Base-by-base conservation (phyloP, 2,888 invertebrate genomes). In the Luperina testacea region DNA sequence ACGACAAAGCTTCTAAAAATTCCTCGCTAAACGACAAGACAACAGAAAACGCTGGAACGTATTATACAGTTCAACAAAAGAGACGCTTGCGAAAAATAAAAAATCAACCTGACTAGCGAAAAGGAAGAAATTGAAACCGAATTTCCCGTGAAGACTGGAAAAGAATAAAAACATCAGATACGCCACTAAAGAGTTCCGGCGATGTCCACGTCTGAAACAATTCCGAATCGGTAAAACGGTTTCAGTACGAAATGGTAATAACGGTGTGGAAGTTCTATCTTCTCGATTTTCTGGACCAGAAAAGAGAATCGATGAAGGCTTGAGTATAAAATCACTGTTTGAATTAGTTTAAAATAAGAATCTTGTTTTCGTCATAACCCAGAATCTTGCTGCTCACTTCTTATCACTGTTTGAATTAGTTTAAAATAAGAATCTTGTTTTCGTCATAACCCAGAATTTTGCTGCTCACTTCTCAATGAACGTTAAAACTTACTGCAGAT, bases 101-200 rank as follows among this genome's bases (percentile, higher is more conserved):
- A 87, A 89, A 85, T 3, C 67, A 68, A 81, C 77, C 81, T 76
- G 75, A 85, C 85, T 79, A 78, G 83, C 82, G 75, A 84, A 88
- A 82, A 83, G 83, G 79, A 84, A 83, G 87, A 80, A 88, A 89
- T 90, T 87, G 89, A 87, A 91, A 90, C 85, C 79, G 87, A 91
- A 91, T 92, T 90, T 90, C 87, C 89, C 76, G 86, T 89, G 83
- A 87, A 88, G 75, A 85, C 81, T 80, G 82, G 48, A 85, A 86
- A 81, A 88, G 81, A 87, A 88, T 81, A 86, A 89, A 89, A 88
- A 82, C 84, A 87, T 84, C 81, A 80, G 82, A 84, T 81, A 83
- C 75, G 78, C 59, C 75, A 72, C 78, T 82, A 80, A 88, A 86
- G 80, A 82, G 85, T 85, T 74, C 78, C 81, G 69, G 53, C 80